Base-by-base conservation (phyloP, 1,140 invertebrate genomes). In the Diorhabda carinulata region DNA sequence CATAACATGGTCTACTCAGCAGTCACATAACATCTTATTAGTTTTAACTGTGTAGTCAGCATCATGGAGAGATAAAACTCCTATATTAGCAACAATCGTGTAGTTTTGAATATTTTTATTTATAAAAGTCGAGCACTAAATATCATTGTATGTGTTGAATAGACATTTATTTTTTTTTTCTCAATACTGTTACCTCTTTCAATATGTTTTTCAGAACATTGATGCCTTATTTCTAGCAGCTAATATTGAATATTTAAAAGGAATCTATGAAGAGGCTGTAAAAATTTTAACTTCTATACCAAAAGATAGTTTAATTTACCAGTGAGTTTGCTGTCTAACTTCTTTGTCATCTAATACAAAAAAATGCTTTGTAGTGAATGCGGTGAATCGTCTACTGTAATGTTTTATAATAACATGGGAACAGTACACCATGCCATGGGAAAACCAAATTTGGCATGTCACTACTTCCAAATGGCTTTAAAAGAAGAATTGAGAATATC, bases 391-490 rank as follows among this genome's bases (percentile, higher is more conserved):
- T 81, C 87, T 8, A 83, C 86, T 59, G 87, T 93, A 58, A 87
- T 93, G 74, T 91, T 92, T 73, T 92, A 93, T 78, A 98, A 97
- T 79, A 97, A 98, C 79, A 87, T 96, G 74, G 95, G 91, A 47
- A 91, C 94, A 69, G 88, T 96, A 70, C 91, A 97, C 84, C 88
- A 95, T 77, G 90, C 92, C 42, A 87, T 96, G 76, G 90, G 91
- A 4, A 96, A 96, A 82, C 92, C 93, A 70, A 90, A 92, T 78
- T 85, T 97, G 47, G 93, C 93, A 1, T 88, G 88, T 56, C 91
- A 92, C 77, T 95, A 95, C 82, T 90, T 96, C 75, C 89, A 92
- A 76, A 89, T 91, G 82, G 93, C 95, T 57, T 79, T 96, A 5
- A 86, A 89, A 71, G 92, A 94, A 80, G 94, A 95, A 80, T 76